Evolutionary conservation across 2,888 invertebrate genomes (phyloP).

Genomic region (Eristalinus sepulchralis): DNA sequence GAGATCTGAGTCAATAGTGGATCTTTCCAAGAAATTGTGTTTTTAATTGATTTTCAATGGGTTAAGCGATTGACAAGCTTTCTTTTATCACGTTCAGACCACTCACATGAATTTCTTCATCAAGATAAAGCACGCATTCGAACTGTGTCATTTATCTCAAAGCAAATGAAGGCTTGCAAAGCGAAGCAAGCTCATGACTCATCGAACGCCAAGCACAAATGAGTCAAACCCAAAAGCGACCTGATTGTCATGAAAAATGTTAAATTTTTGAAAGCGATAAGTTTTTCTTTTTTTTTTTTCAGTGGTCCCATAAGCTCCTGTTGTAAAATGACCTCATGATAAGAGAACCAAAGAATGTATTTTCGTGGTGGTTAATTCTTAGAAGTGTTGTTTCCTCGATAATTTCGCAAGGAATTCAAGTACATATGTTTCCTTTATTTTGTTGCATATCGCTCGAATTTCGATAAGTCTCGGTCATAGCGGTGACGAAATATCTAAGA

Average conservation of each 20-base stretch:
- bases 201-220: background rate
- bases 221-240: background rate
- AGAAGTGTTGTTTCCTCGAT: background rate
- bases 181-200: background rate
- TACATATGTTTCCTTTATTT: background rate
- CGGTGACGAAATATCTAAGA: slow-evolving; percentile 28
- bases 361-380: background rate
- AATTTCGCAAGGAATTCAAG: background rate
- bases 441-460: background rate
- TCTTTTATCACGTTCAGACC: background rate
- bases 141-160: background rate
- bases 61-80: background rate
- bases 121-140: background rate
- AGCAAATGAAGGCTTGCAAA: background rate
- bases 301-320: background rate
- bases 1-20: no score
- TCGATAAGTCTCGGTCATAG: slow-evolving; percentile 5
- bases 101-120: background rate
- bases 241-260: background rate
- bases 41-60: no score
- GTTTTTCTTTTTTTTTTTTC: no score
- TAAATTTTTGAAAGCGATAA: background rate
- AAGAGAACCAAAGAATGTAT: background rate
- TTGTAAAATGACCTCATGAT: background rate
- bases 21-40: no score